Base-by-base conservation (phyloP, 2,797 vertebrate species). In the Chelonia mydas region DNA sequence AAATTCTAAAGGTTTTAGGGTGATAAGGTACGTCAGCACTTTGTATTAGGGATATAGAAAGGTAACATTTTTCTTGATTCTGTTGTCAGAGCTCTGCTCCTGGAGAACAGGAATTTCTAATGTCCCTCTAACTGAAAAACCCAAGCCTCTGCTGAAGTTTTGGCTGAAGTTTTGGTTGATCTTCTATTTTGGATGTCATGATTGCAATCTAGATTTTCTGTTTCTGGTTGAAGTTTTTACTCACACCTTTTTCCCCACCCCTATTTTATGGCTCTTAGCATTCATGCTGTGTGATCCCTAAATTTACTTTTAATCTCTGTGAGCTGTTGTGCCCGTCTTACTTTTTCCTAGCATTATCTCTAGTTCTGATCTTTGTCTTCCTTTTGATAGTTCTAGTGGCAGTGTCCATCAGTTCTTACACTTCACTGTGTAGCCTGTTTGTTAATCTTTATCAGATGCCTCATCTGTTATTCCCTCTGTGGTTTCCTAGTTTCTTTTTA, bases 1-100 rank as follows among this genome's bases (percentile, higher is more conserved):
- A 92, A 78, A 33, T 47, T 11, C 41, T 76, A 45, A 76, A 76
- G 25, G 37, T 65, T 49, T 88, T 54, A 83, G 72, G 23, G 4
- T 27, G 7, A 88, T 53, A 81, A 78, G 8, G 89, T 87, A 23
- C 1, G 17, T 82, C 53, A 4, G 57, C 2, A 2, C 4, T 92
- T 88, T 88, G 11, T 31, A 21, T 80, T 84, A 28, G 55, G 72
- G 41, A 19, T 90, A 95, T 96, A 78, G 84, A 82, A 87, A 77
- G 81, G 28, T 1, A 53, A 76, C 28, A 41, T 27, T 41, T 78
- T 90, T 94, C 80, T 80, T 84, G 16, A 84, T 83, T 81, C 11
- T 87, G 27, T 79, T 19, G 79, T 83, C 49, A 31, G 23, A 94
- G 51, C 41, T 28, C 33, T 81, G 0, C 81, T 90, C 68, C 1